These are phyloP conservation scores for Centruroides sculpturatus DNA, from an alignment of 1,140 invertebrate species.

Conservation along the genomic window DNA sequence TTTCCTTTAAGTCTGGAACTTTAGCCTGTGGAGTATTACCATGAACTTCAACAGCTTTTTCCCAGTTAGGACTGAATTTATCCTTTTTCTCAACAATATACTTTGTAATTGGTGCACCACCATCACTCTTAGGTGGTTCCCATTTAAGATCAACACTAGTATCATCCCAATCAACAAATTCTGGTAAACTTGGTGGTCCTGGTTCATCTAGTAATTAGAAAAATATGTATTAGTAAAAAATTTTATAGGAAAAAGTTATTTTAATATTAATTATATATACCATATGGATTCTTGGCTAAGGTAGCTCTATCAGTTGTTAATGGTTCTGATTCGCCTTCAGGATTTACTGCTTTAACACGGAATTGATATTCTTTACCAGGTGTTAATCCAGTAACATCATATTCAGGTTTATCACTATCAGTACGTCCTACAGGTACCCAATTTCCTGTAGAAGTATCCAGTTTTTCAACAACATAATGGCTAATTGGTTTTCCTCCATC, in stretches of 20 bases:
- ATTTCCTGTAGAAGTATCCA: conserved; percentile 74
- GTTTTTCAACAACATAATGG: conserved; percentile 92
- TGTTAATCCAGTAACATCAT: conserved; percentile 78
- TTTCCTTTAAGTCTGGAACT: conserved; percentile 74
- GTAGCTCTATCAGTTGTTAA: conserved; percentile 70
- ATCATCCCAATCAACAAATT: conserved; percentile 84
- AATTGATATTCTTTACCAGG: conserved; percentile 94
- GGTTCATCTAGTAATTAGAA: conserved; percentile 44
- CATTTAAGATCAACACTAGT: conserved; percentile 87
- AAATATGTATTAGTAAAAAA: background rate
- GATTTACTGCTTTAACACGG: conserved; percentile 92
- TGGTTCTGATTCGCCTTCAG: conserved; percentile 93
- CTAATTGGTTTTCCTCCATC: conserved; percentile 94
- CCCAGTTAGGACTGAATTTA: conserved; percentile 59
- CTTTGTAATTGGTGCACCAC: conserved; percentile 87
- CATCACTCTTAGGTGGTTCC: conserved; percentile 77
- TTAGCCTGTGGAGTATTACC: conserved; percentile 59
- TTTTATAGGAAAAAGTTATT: background rate
- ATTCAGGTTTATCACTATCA: conserved; percentile 53
- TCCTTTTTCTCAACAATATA: conserved; percentile 97
- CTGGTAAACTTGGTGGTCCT: conserved; percentile 73
- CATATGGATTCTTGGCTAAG: conserved; percentile 87
- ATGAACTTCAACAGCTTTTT: conserved; percentile 60
- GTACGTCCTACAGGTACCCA: conserved; percentile 41
- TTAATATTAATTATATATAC: conserved; percentile 31